Evolutionary conservation across 1,140 invertebrate genomes (phyloP), one percentile per base, ranked within the genome.

Genomic region (honey bee (Apis mellifera)): DNA sequence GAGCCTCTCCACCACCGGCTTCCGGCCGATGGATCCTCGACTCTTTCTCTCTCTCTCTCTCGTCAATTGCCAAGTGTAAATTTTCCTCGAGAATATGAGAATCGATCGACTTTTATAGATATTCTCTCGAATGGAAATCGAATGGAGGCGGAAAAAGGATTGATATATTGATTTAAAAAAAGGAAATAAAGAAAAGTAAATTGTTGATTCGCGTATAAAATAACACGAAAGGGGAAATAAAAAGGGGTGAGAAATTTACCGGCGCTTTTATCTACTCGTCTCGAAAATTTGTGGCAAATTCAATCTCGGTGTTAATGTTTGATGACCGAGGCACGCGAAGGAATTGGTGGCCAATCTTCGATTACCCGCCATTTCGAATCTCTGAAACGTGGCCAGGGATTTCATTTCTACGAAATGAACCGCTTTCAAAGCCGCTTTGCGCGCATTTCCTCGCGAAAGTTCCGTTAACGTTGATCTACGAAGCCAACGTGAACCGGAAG

Each of bases 391-490:
- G 52, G n/a, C 12, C 60, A 17, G 42, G 0, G 9, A 23, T 76
- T 80, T 80, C 79, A 76, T 81, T n/a, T n/a, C 72, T 68, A 52
- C 54, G 72, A 81, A 75, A 81, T 68, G 72, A 64, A 68, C 42
- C 9, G 68, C 68, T 72, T 19, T 72, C 68, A 72, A 64, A 79
- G 64, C 54, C 48, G 54, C 72, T 81, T 76, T 81, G 19, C 26
- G 54, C 54, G 26, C 62, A 9, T 54, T 50, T 48, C 70, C 50
- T 57, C n/a, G 11, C 76, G 54, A 65, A 75, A 59, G 60, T 52
- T 66, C 5, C 23, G 72, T 23, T 52, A 68, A 81, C 75, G 79
- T 81, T 76, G 79, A 76, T 72, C 42, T 23, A 65, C 62, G 57
- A 81, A 81, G 72, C 78, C 52, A 48, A 17, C 23, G 52, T 17